Base-by-base conservation (phyloP, 2,888 invertebrate genomes). In the Cremastinae sp. region DNA sequence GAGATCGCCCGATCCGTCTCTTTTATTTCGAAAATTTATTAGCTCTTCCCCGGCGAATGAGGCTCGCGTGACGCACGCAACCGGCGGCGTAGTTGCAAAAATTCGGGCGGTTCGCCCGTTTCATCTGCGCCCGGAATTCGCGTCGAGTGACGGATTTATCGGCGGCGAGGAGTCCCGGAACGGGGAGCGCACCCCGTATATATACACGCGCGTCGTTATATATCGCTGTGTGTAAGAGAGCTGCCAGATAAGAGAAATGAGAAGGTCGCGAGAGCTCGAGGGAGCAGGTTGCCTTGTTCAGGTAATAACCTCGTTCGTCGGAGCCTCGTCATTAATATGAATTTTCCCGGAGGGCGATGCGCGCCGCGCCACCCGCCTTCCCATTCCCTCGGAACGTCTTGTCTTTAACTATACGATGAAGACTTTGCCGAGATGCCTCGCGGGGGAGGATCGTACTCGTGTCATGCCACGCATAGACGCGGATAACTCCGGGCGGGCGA, bases 11-110 rank as follows among this genome's bases (percentile, higher is more conserved):
- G 41, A 38, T 58, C 2, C 20, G 18, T 58, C 58, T 4, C 58
- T 41, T 58, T 58, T 58, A 38, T 58, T 41, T 20, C 34, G 5
- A 2, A 45, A 59, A 59, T 59, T 59, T 59, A 45, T 58, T 45
- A 18, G 28, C 20, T 22, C 59, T 14, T 45, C 59, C n/a, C 43
- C 43, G 22, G 12, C 22, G 43, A 59, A 41, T 22, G 43, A 59
- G 18, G 14, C 14, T 28, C 43, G 22, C 59, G 41, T 43, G 41
- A 9, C 43, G 43, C 41, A 45, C 22, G 43, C 59, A 14, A 28
- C 43, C 9, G 12, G 43, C n/a, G n/a, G n/a, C n/a, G n/a, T n/a
- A 59, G 0, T 45, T 43, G 12, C 9, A 22, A 58, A 28, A 28
- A 28, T 28, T 28, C 5, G 18, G 22, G 8, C 20, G 5, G 0